Evolutionary conservation across 2,888 invertebrate genomes (phyloP), one percentile per base, ranked within the genome.

Genomic region (Ellobium chinense): DNA sequence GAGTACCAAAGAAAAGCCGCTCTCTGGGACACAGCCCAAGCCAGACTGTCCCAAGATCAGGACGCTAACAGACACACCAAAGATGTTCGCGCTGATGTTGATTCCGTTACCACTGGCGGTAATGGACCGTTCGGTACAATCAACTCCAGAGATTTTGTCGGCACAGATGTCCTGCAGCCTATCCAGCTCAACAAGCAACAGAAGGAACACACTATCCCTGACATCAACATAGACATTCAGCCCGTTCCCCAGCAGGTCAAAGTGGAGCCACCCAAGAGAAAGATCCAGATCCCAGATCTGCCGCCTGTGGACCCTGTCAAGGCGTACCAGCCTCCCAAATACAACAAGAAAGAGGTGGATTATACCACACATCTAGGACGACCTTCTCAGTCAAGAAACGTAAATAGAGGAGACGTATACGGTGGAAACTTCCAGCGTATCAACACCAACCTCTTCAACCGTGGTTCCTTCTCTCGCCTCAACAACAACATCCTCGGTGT

Each of bases 311-410:
- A 65, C 54, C 79, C 72, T 21, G 79, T 79, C 24, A 79, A 79
- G 46, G 56, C 34, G 21, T 79, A 58, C 34, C 54, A 54, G 9
- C 73, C 72, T 5, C 66, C 60, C 56, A 79, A 79, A 36, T 58
- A 79, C 73, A 79, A 63, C 79, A 73, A 79, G 58, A 34, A 39
- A n/a, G 66, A 79, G 18, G 73, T 73, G 21, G 65, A 66, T 66
- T 79, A 79, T 58, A 63, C 58, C 79, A 79, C 79, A 31, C 63
- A 72, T 12, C 36, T 63, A 18, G 39, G 34, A 2, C 9, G 18
- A 37, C 70, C 70, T 21, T 70, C 70, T 31, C 24, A 29, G 18
- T 70, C 70, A 24, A 70, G 70, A 29, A 70, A 27, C 54, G 24
- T 21, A 37, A 46, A 72, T 65, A 29, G 27, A 18, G 63, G 46